Base-by-base conservation (phyloP, 2,888 invertebrate species). In the Chaetogeoica ovagalla region DNA sequence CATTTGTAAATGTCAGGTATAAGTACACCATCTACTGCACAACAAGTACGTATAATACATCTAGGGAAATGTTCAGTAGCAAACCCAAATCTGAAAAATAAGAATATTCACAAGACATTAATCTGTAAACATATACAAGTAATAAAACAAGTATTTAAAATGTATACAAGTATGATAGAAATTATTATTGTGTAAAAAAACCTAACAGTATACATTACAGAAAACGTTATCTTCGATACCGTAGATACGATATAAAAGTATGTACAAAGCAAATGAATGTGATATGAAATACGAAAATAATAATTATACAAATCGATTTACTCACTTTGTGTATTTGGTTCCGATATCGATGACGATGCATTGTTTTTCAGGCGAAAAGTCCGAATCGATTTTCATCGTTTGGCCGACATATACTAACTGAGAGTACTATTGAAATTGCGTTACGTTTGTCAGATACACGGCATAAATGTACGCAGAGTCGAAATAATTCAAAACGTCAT, bases 311-410 rank as follows among this genome's bases (percentile, higher is more conserved):
- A 48, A 60, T 52, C 8, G 15, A 55, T 66, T 75, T 8, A 84
- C 90, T 89, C 88, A 97, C 96, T 97, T 97, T 1, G 97, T 96
- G 85, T 94, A 97, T 30, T 94, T 94, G 63, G 90, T 89, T 70
- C 97, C 97, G 82, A 98, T 91, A 86, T 98, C 97, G 82, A 97
- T 86, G 21, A 97, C 93, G 1, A 97, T 93, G 19, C 94, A 92
- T 85, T 94, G 93, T 86, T 96, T 96, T 84, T 97, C 96, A 84
- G 92, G 92, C 84, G 93, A 91, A 55, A 82, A 73, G 1, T 74
- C 81, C 15, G 60, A 75, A 59, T 81, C 81, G 15, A 79, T 70
- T 70, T 79, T 79, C 77, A 79, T 79, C 7, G 2, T 60, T 23
- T 2, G 13, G 23, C 11, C 15, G 7, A 1, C 55, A 19, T 19